Conservation (phyloP, 2,797 vertebrate species). For the Coendou prehensilis region DNA sequence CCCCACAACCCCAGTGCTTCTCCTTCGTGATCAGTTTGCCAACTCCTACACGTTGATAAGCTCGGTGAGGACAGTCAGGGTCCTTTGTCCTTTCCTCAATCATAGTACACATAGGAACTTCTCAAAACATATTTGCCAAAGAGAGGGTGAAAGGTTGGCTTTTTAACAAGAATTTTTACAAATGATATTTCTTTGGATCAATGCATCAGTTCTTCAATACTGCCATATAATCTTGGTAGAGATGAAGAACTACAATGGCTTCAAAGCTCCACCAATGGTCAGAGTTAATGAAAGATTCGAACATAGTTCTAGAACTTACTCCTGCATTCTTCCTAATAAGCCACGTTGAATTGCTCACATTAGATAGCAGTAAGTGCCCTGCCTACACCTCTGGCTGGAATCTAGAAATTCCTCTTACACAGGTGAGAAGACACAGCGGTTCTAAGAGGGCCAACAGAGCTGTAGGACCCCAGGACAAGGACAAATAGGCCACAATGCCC, state of each 20-base stretch:
- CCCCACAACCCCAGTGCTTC: not conserved
- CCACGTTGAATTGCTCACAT: not conserved
- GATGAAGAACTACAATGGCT: not conserved
- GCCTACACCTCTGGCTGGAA: not conserved
- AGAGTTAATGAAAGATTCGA: not conserved
- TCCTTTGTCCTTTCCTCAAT: slow-evolving; percentile 11
- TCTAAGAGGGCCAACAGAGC: not conserved
- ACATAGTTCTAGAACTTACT: not conserved
- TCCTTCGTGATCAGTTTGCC: not conserved
- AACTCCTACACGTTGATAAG: not conserved
- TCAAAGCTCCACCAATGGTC: not conserved
- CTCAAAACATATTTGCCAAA: slow-evolving; percentile 42
- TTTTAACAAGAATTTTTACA: slow-evolving; percentile 19
- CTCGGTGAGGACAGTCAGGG: not conserved
- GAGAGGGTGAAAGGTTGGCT: not conserved
- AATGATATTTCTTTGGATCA: slow-evolving; percentile 31
- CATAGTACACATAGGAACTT: not conserved
- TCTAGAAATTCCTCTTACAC: not conserved
- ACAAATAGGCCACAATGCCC: not conserved
- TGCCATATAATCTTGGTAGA: not conserved
- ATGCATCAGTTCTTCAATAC: not conserved
- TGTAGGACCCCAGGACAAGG: not conserved
- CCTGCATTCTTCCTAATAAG: not conserved
- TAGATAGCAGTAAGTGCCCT: not conserved
- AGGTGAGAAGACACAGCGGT: not conserved